Conservation (phyloP, 2,113 vertebrate species). For the Callipepla squamata region DNA sequence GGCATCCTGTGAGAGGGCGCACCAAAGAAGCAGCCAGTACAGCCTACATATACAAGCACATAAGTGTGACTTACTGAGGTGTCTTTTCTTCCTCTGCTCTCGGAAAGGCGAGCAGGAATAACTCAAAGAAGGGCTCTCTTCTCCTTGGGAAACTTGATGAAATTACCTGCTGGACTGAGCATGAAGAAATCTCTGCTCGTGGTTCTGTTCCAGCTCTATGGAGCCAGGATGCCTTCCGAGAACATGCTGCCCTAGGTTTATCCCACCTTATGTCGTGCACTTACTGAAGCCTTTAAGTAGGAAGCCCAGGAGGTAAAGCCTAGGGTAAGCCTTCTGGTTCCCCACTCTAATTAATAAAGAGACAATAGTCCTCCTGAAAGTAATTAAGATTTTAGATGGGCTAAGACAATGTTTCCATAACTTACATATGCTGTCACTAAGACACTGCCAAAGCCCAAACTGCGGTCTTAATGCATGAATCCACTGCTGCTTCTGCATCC, state of each 20-base stretch:
- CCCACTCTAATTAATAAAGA: constrained; percentile 18
- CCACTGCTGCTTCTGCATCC: not conserved
- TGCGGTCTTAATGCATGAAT: not conserved
- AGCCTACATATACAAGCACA: no score
- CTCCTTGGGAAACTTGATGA: not conserved
- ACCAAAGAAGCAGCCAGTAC: not conserved
- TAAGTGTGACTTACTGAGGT: accelerated
- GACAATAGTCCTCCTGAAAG: constrained; percentile 45
- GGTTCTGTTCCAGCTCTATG: not conserved
- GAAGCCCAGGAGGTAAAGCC: constrained; percentile 22
- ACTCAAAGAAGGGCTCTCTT: not conserved
- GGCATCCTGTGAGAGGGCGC: not conserved
- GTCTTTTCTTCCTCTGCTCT: not conserved
- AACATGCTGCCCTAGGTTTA: not conserved
- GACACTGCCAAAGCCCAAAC: not conserved
- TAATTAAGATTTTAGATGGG: constrained; percentile 27
- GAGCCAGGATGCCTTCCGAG: not conserved
- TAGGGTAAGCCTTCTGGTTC: constrained; percentile 7
- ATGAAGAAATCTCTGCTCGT: not conserved
- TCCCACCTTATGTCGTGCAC: not conserved
- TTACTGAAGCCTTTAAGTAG: not conserved
- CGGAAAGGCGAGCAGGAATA: not conserved
- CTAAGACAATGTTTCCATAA: constrained; percentile 46
- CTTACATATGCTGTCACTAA: constrained; percentile 23
- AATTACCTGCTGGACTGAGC: accelerated